A percentile compares a stretch with the other conserved stretches of the same genome.
Conservation (phyloP, 2,797 vertebrate species). For the Rhadinocentrus ornatus region DNA sequence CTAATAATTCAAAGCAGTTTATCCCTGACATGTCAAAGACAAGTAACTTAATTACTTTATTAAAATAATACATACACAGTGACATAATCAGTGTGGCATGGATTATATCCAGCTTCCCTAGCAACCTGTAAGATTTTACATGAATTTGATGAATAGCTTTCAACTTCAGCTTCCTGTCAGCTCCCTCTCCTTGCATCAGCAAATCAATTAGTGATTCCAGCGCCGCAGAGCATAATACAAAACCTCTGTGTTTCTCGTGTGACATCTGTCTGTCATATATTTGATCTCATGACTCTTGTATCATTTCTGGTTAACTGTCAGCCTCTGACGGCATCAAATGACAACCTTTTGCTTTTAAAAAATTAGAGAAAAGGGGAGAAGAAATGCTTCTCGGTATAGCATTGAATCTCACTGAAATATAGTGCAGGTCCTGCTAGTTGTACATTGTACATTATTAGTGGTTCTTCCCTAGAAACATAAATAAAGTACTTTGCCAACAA, state of each 20-base stretch:
- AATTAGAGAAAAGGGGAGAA: slow-evolving; percentile 41
- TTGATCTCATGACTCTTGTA: slow-evolving; percentile 16
- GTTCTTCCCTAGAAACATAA: slow-evolving; percentile 48
- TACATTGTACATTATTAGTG: slow-evolving; percentile 44
- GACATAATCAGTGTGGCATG: slow-evolving; percentile 12
- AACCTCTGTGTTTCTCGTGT: slow-evolving; percentile 56
- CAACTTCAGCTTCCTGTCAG: slow-evolving; percentile 19
- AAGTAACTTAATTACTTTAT: background rate
- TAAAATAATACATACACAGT: background rate
- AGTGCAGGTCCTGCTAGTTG: slow-evolving; percentile 11
- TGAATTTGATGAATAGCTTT: slow-evolving; percentile 22
- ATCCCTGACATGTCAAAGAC: background rate
- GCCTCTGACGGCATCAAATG: slow-evolving; percentile 29
- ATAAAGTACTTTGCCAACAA: slow-evolving; percentile 38
- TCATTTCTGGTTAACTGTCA: slow-evolving; percentile 52
- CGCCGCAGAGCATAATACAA: slow-evolving; percentile 46
- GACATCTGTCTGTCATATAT: slow-evolving; percentile 50
- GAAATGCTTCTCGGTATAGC: slow-evolving; percentile 34
- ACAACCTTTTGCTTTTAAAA: slow-evolving; percentile 36
- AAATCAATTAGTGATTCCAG: slow-evolving; percentile 32
- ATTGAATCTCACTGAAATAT: slow-evolving; percentile 38
- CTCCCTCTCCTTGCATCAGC: slow-evolving; percentile 4
- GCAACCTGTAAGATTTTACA: background rate
- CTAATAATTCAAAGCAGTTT: slow-evolving; percentile 12
- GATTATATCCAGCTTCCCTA: background rate